Conservation (phyloP, 2,888 invertebrate genomes). For the Chironomus tentans region DNA sequence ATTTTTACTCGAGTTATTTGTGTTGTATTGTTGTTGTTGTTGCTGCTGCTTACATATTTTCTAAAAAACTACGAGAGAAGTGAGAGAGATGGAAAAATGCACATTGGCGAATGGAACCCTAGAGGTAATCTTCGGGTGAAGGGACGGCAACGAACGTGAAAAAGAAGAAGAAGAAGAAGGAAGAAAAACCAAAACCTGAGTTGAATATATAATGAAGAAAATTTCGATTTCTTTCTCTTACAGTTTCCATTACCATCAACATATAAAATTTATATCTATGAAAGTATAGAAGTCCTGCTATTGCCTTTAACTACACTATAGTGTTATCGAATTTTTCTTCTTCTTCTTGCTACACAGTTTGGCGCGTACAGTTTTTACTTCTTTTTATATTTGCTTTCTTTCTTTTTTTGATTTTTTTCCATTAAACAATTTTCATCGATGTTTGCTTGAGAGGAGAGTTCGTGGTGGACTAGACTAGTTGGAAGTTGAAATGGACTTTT, state of each 20-base stretch:
- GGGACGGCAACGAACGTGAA: slow-evolving; percentile 7
- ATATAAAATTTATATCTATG: slow-evolving; percentile 26
- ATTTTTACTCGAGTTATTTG: slow-evolving; percentile 12
- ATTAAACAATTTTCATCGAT: neutral
- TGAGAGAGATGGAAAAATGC: neutral
- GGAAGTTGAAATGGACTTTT: too few species aligned
- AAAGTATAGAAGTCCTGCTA: neutral
- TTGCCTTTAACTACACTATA: neutral
- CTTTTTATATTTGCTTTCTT: slow-evolving; percentile 1
- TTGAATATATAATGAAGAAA: slow-evolving; percentile 25
- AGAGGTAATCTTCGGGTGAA: slow-evolving; percentile 25
- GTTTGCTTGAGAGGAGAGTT: too few species aligned
- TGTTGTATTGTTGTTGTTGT: slow-evolving; percentile 3
- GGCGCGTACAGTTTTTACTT: slow-evolving; percentile 5
- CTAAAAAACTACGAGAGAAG: neutral
- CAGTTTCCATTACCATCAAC: slow-evolving; percentile 27
- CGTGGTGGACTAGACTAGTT: too few species aligned
- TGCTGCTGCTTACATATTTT: neutral
- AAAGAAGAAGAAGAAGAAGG: neutral
- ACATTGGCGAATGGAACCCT: slow-evolving; percentile 14
- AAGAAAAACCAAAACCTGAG: slow-evolving; percentile 26
- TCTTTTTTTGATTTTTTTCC: neutral
- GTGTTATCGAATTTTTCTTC: neutral
- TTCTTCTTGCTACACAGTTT: neutral
- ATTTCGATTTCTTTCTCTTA: slow-evolving; percentile 25